Base-by-base conservation (phyloP, 2,888 invertebrate genomes). In the Phanerotoma sp. region DNA sequence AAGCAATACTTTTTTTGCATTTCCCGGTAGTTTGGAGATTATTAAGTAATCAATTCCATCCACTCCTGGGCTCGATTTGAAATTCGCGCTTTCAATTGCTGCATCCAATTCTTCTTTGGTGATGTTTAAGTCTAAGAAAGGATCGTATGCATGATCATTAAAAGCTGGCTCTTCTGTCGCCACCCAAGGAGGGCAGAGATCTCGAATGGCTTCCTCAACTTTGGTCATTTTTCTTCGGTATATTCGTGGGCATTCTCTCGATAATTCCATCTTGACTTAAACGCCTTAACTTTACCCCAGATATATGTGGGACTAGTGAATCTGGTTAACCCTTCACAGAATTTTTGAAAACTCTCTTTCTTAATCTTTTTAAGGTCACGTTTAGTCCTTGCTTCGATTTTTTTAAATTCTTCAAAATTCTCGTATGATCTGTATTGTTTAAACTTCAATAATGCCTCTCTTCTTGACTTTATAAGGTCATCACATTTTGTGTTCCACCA, bases 241-340 rank as follows among this genome's bases (percentile, higher is more conserved):
- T 33, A 18, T 3, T 37, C 28, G 4, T 25, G 13, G 1, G 21
- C 10, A 13, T 3, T 10, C 13, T 18, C 28, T 5, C n/a, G 25
- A 10, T n/a, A 20, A 16, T 21, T 28, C 25, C 46, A 51, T 42
- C 51, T 40, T 13, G 49, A 48, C 15, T 56, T 47, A 38, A 56
- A 56, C 3, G 37, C 37, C 21, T 42, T 56, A 2, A 56, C 22
- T 44, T 52, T 51, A 1, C 21, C 18, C 51, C 56, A 56, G n/a
- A 56, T 44, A 13, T 52, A 56, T 1, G 33, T 45, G 6, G 47
- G 44, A 20, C 25, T 52, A 2, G 49, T 38, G 32, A 40, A 30
- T 18, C 33, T 52, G 15, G 47, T 18, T 10, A 52, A 16, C 10
- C 28, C 21, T 15, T 52, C 52, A n/a, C 41, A 51, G 25, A 56